Conservation (phyloP, 2,113 vertebrate species). For the Osmerus mordax region DNA sequence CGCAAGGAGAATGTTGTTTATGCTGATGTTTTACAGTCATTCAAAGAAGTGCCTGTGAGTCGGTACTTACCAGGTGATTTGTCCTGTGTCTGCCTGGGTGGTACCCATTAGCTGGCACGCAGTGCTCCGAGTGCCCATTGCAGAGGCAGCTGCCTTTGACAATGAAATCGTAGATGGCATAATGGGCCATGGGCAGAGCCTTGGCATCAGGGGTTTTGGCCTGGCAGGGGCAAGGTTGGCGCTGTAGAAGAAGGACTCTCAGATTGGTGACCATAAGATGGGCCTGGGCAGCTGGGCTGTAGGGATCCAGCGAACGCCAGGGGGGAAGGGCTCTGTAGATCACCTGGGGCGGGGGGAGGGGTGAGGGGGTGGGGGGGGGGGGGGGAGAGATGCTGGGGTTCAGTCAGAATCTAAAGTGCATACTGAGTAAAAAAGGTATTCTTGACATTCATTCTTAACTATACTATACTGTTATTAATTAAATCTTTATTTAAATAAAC, state of each 20-base stretch:
- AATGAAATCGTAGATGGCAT: conserved; percentile 87
- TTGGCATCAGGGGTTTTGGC: conserved; percentile 37
- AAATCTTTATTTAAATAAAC: too few relatives aligned
- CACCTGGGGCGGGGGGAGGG: conserved; percentile 68
- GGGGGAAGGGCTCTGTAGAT: conserved; percentile 84
- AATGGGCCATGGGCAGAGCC: conserved; percentile 69
- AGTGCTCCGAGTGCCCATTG: conserved; percentile 87
- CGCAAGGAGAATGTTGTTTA: too few relatives aligned
- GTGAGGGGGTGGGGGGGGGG: too few relatives aligned
- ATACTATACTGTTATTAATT: too few relatives aligned
- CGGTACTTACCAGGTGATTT: conserved; percentile 75
- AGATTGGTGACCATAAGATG: conserved; percentile 88
- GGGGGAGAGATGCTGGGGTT: neutral
- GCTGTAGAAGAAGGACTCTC: conserved; percentile 78
- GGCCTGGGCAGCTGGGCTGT: conserved; percentile 73
- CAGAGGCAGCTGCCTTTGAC: conserved; percentile 93
- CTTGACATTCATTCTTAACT: too few relatives aligned
- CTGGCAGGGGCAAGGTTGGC: conserved; percentile 81
- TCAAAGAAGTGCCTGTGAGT: too few relatives aligned
- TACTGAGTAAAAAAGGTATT: too few relatives aligned
- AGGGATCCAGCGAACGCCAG: conserved; percentile 76
- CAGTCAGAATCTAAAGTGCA: too few relatives aligned
- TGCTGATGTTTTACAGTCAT: too few relatives aligned
- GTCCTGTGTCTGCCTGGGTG: conserved; percentile 59
- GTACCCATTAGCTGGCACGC: conserved; percentile 71